A percentile compares a stretch with the other conserved stretches of the same genome.
Conservation (phyloP, 2,888 invertebrate species). For the Theretra japonica region DNA sequence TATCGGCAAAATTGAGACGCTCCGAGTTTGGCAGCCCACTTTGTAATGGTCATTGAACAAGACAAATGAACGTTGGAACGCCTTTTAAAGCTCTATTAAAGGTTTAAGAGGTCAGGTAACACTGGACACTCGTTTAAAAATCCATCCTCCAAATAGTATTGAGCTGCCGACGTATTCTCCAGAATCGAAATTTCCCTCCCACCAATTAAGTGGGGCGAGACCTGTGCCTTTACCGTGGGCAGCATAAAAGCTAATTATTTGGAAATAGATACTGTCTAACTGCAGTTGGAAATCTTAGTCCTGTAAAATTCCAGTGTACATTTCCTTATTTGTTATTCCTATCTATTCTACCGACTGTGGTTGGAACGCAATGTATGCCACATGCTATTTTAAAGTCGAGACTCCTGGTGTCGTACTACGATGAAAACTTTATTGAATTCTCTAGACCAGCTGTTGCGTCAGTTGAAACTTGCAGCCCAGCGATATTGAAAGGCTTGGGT, state of each 20-base stretch:
- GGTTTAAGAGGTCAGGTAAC: background rate
- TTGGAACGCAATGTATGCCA: background rate
- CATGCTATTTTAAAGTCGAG: background rate
- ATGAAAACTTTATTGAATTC: constrained; percentile 3
- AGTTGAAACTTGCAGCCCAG: background rate
- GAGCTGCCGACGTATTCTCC: constrained; percentile 10
- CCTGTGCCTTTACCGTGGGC: background rate
- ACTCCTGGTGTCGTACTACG: background rate
- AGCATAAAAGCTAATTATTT: background rate
- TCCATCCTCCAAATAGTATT: background rate
- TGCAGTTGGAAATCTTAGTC: background rate
- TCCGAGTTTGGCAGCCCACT: background rate
- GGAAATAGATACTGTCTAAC: background rate
- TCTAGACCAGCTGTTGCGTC: background rate
- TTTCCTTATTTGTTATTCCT: too few species aligned
- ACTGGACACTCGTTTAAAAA: constrained; percentile 6
- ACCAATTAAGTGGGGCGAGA: background rate
- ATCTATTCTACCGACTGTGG: too few species aligned
- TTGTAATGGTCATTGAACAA: background rate
- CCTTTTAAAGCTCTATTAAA: background rate
- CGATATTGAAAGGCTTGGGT: background rate
- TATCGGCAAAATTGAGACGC: background rate
- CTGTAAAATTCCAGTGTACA: background rate
- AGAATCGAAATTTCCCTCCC: constrained; percentile 6
- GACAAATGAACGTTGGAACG: background rate